Evolutionary conservation across 2,113 vertebrate species (phyloP), one percentile per base, ranked within the genome.

Genomic region (Petrocephalus microphthalmus): DNA sequence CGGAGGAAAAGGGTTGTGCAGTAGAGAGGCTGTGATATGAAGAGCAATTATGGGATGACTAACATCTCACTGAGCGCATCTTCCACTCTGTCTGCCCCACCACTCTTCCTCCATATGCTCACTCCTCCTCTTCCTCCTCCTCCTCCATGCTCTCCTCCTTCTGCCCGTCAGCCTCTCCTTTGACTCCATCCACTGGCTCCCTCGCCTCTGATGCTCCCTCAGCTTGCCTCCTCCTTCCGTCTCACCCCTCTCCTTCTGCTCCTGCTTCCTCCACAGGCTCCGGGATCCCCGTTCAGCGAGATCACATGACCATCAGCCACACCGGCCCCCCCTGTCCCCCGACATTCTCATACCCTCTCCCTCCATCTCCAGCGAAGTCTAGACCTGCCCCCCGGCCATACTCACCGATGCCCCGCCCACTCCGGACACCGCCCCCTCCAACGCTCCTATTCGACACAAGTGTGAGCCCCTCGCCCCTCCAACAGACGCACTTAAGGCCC

Each of bases 301-400:
- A 96, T 96, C 96, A 97, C 96, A 95, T 97, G 96, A 98, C 95
- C 93, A 96, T 95, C 96, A 96, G 94, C 95, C 95, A 94, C 92
- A 93, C 94, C 94, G 92, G 91, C 91, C 94, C 95, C 95, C 95
- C 92, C 89, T 94, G 95, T 94, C 96, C 93, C 94, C 96, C 91
- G 94, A 96, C 93, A 96, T 97, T 92, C 94, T 97, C 93, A 91
- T 97, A 91, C 89, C 96, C 92, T 95, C 96, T 92, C 94, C 95
- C 92, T 96, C 95, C 95, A 93, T 97, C 92, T 95, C 96, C 95
- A 94, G 90, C 94, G 95, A 95, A 94, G 96, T 97, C 93, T 96
- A 97, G 96, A 95, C 90, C 92, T 92, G 88, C 92, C 93, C 88
- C 86, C 90, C 2, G 93, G 91, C 88, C 33, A 53, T 89, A 91